Evolutionary conservation across 1,140 invertebrate genomes (phyloP), one percentile per base, ranked within the genome.

Genomic region (Armadillidium nasatum): DNA sequence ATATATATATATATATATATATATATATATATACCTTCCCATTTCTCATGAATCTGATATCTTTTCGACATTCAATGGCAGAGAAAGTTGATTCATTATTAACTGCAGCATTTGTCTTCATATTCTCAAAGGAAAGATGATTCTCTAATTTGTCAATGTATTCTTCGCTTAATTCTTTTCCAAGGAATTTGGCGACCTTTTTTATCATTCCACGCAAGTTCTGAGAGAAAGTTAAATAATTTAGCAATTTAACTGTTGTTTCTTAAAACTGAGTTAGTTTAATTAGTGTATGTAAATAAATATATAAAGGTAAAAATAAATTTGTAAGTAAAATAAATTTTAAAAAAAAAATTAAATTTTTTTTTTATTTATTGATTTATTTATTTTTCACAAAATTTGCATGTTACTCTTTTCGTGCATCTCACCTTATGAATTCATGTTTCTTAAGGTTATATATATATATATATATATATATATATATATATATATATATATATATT

Each of bases 51-150:
- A 83, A 83, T 43, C 76, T 77, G 0, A 79, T 76, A 23, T 80
- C 77, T 15, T 85, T 82, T 0, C 84, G 82, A 0, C 83, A 82
- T 23, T 80, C 66, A 10, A 72, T 70, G 10, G 68, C 46, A 4
- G 69, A 70, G 0, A 68, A 60, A 33, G 75, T 83, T 60, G 83
- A 83, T 60, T 86, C 87, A 74, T 89, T 89, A 83, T 93, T 93
- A 0, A 92, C 90, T 75, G 89, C 86, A n/a, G 88, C 87, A 83
- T 93, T 93, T 6, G 87, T 81, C 80, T 89, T 88, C 87, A 93
- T 90, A 54, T 84, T 90, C 44, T 91, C 87, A 77, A 87, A 87
- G 50, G 82, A 82, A 70, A 86, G 84, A 77, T 86, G 85, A 0
- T 84, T 75, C 7, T 80, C 81, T 19, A 87, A 82, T 44, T 76